Conservation (phyloP, 2,113 vertebrate genomes). For the Alethe diademata region DNA sequence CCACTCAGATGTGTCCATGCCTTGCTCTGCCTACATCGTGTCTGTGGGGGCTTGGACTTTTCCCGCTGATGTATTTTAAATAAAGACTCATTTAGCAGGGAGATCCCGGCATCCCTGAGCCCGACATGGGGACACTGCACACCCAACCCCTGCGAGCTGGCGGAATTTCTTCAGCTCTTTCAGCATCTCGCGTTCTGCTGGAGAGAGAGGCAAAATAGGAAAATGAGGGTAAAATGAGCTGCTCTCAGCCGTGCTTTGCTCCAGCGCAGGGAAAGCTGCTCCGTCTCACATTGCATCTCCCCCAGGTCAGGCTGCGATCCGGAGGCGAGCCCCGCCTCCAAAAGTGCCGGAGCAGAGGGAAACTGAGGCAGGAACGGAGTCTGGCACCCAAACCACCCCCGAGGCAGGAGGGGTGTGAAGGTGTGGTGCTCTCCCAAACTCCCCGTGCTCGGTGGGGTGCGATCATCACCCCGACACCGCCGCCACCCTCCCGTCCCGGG, state of each 20-base stretch:
- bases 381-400: not conserved
- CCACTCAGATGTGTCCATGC: fast-evolving
- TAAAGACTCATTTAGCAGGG: fast-evolving
- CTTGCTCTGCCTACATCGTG: fast-evolving
- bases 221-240: not conserved
- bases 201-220: not conserved
- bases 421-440: not conserved
- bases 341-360: not conserved
- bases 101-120: not conserved
- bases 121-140: fast-evolving
- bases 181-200: fast-evolving
- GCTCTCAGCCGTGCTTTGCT: not conserved
- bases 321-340: not conserved
- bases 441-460: not conserved
- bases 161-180: not conserved
- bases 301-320: not conserved
- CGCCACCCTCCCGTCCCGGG: not conserved
- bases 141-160: fast-evolving
- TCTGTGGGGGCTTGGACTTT: not conserved
- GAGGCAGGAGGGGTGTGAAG: not conserved
- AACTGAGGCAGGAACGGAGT: not conserved
- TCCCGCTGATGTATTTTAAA: not conserved
- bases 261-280: not conserved
- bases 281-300: not conserved
- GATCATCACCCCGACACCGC: not conserved